Evolutionary conservation across 1,140 invertebrate genomes (phyloP).

Genomic region (Zaprionus africanus): DNA sequence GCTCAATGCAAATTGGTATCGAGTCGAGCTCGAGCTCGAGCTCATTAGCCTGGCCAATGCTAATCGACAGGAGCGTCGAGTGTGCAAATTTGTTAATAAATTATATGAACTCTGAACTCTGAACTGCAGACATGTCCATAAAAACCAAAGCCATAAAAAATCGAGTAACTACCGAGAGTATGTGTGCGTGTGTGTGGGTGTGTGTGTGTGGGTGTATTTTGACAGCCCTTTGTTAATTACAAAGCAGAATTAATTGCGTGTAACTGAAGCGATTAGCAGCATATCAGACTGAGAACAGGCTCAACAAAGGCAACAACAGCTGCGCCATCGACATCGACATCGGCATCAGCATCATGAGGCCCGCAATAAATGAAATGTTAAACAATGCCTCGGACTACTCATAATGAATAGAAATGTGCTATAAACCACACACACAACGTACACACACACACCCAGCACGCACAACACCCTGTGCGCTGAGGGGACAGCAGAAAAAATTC

Average conservation of each 20-base stretch:
- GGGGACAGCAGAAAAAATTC: constrained; percentile 18
- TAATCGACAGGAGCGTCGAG: constrained; percentile 65
- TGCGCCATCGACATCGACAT: constrained; percentile 13
- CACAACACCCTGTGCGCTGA: not conserved
- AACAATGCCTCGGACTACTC: constrained; percentile 65
- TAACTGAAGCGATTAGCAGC: constrained; percentile 74
- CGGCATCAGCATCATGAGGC: constrained; percentile 35
- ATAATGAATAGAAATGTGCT: constrained; percentile 81
- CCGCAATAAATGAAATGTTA: constrained; percentile 74
- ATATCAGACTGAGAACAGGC: constrained; percentile 46
- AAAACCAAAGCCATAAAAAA: constrained; percentile 74
- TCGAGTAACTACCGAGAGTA: constrained; percentile 14
- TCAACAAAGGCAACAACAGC: constrained; percentile 20
- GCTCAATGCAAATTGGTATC: constrained; percentile 64
- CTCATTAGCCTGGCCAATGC: constrained; percentile 60
- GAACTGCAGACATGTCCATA: constrained; percentile 52
- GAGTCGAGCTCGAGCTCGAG: constrained; percentile 63
- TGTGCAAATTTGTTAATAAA: constrained; percentile 80
- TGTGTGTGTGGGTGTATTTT: constrained; percentile 1
- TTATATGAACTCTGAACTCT: constrained; percentile 66
- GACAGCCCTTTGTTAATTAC: constrained; percentile 70
- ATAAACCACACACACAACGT: constrained; percentile 59
- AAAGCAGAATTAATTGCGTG: constrained; percentile 80
- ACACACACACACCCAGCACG: constrained; percentile 7
- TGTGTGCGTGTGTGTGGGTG: not conserved